Conservation (phyloP, 1,140 invertebrate genomes). For the Chionoecetes opilio region DNA sequence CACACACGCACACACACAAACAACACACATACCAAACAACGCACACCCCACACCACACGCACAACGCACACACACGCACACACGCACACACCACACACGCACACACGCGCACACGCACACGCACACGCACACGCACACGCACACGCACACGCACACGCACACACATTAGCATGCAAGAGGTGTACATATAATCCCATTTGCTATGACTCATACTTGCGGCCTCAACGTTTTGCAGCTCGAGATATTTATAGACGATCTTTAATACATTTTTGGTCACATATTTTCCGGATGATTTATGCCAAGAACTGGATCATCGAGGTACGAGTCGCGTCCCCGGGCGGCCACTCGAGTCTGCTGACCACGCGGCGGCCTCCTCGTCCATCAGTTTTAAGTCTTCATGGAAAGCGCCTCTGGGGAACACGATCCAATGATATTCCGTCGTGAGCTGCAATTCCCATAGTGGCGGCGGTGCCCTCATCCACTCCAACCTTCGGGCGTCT, state of each 20-base stretch:
- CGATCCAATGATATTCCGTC: background rate
- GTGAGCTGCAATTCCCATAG: background rate
- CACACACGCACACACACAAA: too few relatives aligned
- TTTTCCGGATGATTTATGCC: background rate
- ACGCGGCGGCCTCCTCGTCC: background rate
- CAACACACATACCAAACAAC: too few relatives aligned
- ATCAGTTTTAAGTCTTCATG: slow-evolving; percentile 10
- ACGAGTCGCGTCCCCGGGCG: background rate
- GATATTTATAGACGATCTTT: background rate
- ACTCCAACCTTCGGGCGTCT: background rate
- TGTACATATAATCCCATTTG: background rate
- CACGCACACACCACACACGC: too few relatives aligned
- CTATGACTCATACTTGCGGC: background rate
- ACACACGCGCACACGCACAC: too few relatives aligned
- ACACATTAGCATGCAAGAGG: too few relatives aligned
- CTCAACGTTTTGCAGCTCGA: background rate
- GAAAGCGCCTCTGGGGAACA: background rate
- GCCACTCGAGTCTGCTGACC: slow-evolving; percentile 23
- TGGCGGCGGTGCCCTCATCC: background rate
- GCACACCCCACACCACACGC: too few relatives aligned
- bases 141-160: too few relatives aligned
- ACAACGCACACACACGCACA: too few relatives aligned
- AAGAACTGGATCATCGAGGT: background rate
- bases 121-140: too few relatives aligned
- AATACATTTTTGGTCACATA: slow-evolving; percentile 19